phyloP scores from a whole-genome alignment of 2,113 vertebrate species.

The Microcebus griseorufus region DNA sequence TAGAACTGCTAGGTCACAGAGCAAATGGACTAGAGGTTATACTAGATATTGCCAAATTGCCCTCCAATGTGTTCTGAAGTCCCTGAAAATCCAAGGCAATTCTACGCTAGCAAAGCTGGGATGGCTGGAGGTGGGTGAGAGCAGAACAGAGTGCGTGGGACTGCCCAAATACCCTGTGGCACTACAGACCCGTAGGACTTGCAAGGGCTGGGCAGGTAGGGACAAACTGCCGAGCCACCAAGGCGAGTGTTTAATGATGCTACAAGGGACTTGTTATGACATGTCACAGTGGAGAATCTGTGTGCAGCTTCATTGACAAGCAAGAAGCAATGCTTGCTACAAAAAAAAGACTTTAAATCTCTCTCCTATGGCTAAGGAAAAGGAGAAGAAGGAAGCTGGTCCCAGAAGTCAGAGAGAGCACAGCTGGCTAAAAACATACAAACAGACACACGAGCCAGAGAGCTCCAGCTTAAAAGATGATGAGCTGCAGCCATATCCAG shows the following conservation, averaged over 20 bases:
- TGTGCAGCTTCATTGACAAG: not conserved
- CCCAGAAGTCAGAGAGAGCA: not conserved
- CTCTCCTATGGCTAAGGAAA: not conserved
- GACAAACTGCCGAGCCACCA: fast-evolving
- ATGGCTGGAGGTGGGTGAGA: not conserved
- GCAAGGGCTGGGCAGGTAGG: not conserved
- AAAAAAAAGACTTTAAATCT: not conserved
- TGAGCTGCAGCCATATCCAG: not conserved
- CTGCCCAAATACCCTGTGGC: not conserved
- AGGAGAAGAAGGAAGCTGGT: not conserved
- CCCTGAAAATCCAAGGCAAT: not conserved
- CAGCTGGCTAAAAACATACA: not conserved
- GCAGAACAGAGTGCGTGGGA: fast-evolving
- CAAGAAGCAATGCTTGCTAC: not conserved
- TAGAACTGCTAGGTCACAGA: not conserved
- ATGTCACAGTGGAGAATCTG: not conserved
- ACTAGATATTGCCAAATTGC: not conserved
- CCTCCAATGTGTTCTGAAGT: not conserved
- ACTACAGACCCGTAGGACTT: fast-evolving
- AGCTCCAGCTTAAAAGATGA: not conserved
- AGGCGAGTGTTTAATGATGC: too few relatives aligned
- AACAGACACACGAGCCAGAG: not conserved
- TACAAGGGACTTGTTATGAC: not conserved
- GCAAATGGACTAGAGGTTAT: not conserved
- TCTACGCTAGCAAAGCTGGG: not conserved